Conservation (phyloP, 2,113 vertebrate genomes). For the Camelus dromedarius region DNA sequence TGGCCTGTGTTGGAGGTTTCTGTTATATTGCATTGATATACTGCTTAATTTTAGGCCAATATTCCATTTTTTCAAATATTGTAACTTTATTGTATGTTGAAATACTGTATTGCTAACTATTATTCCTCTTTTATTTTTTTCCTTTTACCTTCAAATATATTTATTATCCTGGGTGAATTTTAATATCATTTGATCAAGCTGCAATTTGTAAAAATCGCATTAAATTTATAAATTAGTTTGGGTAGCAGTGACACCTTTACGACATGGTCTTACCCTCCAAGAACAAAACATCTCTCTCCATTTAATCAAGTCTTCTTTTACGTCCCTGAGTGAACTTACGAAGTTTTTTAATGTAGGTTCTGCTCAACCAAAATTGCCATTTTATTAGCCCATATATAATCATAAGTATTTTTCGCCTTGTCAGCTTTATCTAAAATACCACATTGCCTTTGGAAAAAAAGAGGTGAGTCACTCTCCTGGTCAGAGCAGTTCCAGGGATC, state of each 20-base stretch:
- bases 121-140: slow-evolving; percentile 9
- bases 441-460: slow-evolving; percentile 50
- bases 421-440: slow-evolving; percentile 55
- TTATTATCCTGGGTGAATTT: slow-evolving; percentile 26
- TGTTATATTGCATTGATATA: background rate
- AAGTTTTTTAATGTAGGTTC: slow-evolving; percentile 34
- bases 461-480: background rate
- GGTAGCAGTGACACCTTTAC: slow-evolving; percentile 56
- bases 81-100: slow-evolving; percentile 45
- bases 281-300: slow-evolving; percentile 31
- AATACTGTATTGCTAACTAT: background rate
- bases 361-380: slow-evolving; percentile 63
- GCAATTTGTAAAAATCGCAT: slow-evolving; percentile 51
- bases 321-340: slow-evolving; percentile 24
- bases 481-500: slow-evolving; percentile 9
- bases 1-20: slow-evolving; percentile 5
- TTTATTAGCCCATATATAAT: slow-evolving; percentile 64
- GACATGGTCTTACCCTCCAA: slow-evolving; percentile 6
- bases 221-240: slow-evolving; percentile 68
- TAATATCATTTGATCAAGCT: slow-evolving; percentile 53
- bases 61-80: slow-evolving; percentile 26
- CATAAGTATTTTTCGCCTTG: background rate
- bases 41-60: slow-evolving; percentile 48
- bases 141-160: background rate
- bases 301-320: slow-evolving; percentile 64